Base-by-base conservation (phyloP, 2,888 invertebrate species). In the Ceriagrion tenellum region DNA sequence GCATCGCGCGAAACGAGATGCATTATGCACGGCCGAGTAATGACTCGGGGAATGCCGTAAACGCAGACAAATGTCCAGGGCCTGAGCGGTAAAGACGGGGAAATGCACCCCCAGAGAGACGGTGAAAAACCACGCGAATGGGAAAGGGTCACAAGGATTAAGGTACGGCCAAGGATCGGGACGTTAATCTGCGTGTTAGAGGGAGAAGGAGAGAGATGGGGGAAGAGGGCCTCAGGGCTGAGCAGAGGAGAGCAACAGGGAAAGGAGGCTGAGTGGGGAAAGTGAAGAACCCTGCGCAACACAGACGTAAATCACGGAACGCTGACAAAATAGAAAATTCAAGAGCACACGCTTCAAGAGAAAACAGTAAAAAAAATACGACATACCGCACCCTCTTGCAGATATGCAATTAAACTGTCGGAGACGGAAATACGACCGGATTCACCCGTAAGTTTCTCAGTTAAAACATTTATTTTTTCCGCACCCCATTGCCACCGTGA, bases 261-360 rank as follows among this genome's bases (percentile, higher is more conserved):
- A 81, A 35, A 35, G 35, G 81, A 26, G 81, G 13, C 10, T 4
- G 4, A 59, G 59, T 4, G 69, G 8, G 4, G 69, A 69, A 69
- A 59, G 59, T 26, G 69, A 81, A 30, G 81, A 81, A 47, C 47
- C 81, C 81, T 16, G 35, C 81, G 81, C 81, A 81, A 81, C 81
- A 81, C 26, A 81, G 81, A 81, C 81, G 81, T 81, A 81, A 81
- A 81, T 81, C 81, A 81, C 81, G 30, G 81, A 81, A 30, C 81
- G 81, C 81, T 35, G 35, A 81, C 81, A 81, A 81, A 81, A 81
- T 30, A 35, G 81, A 81, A 35, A 35, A 30, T 81, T 81, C 30
- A 81, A 35, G 6, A 16, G 3, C 30, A 81, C n/a, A 69, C 81
- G 26, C 59, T 59, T 35, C n/a, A 0, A 81, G 59, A 47, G 35